phyloP scores from a whole-genome alignment of 2,797 vertebrate species.

The Thunnus albacares region DNA sequence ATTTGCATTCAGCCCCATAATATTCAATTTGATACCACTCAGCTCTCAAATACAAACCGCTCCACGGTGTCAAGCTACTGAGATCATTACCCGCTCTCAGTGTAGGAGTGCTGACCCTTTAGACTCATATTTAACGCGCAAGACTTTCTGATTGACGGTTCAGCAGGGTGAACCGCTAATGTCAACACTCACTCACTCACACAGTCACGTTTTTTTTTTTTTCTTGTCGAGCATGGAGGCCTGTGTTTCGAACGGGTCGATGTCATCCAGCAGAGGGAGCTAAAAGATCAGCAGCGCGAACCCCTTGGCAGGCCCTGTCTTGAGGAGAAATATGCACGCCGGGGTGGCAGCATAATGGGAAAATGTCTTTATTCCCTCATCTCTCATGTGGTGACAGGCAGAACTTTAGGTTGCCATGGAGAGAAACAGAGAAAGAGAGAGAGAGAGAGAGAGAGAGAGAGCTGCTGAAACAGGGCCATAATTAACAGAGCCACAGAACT shows the following conservation, averaged over 20 bases:
- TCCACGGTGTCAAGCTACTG: conserved; percentile 13
- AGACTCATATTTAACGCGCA: background rate
- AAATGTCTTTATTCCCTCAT: conserved; percentile 79
- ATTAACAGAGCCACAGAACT: conserved; percentile 76
- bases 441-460: conserved; percentile 47
- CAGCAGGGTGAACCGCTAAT: background rate
- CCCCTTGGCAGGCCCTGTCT: conserved; percentile 47
- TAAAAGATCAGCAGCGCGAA: conserved; percentile 31
- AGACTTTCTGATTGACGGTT: background rate
- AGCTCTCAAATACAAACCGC: conserved; percentile 33
- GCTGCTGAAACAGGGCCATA: conserved; percentile 66
- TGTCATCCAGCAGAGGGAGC: conserved; percentile 78
- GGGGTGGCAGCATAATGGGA: conserved; percentile 68
- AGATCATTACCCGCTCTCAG: conserved; percentile 25
- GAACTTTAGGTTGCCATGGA: conserved; percentile 84
- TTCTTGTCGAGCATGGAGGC: background rate
- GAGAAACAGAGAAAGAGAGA: background rate
- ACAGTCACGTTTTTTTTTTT: background rate
- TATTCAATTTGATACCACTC: conserved; percentile 37
- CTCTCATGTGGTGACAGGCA: conserved; percentile 75
- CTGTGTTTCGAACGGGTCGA: background rate
- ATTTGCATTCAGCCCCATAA: conserved; percentile 53
- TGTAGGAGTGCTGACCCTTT: background rate
- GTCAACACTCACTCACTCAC: background rate
- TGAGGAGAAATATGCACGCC: conserved; percentile 49